Evolutionary conservation across 2,888 invertebrate genomes (phyloP), one percentile per base, ranked within the genome.

Genomic region (Aporophyla lueneburgensis): DNA sequence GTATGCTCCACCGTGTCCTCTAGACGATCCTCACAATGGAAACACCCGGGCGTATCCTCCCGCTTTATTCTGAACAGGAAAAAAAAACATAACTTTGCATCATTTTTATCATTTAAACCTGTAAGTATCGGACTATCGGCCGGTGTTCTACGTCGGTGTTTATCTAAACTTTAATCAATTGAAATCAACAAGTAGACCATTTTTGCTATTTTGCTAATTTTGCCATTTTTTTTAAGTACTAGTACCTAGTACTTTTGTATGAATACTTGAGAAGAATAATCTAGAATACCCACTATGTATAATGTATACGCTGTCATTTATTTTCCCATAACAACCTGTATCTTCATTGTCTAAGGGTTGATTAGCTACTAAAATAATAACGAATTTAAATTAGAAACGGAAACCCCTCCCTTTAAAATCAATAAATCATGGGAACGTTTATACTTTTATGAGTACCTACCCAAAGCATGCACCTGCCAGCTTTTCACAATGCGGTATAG

Each of bases 401-500:
- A 78, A 78, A 61, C 65, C 56, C 40, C 54, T 49, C 53, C 61
- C 59, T 54, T 67, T 54, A 67, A 78, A 78, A 77, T 78, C 71
- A 71, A 78, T n/a, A 72, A 78, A 79, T 78, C 88, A 90, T 92
- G 92, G 89, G 92, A 91, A 91, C 84, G 53, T 71, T 56, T 67
- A 71, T 73, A 71, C 61, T 76, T 54, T 1, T 59, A 53, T 76
- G 43, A n/a, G n/a, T n/a, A n/a, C n/a, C n/a, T 56, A 61, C 40
- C 66, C 71, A 71, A 71, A 86, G 81, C 59, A 80, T 86, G 87
- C 95, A 95, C 95, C 95, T 95, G 95, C 86, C 82, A 70, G 71
- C 78, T 81, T 89, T 91, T 85, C 87, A 86, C 86, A 80, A 75
- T 77, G 75, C 87, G 88, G 89, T 86, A 81, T 87, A 67, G 82